A percentile compares a stretch with the other conserved stretches of the same genome.
Evolutionary conservation across 2,113 vertebrate species (phyloP).

Genomic region (Phylloscopus whistleri): DNA sequence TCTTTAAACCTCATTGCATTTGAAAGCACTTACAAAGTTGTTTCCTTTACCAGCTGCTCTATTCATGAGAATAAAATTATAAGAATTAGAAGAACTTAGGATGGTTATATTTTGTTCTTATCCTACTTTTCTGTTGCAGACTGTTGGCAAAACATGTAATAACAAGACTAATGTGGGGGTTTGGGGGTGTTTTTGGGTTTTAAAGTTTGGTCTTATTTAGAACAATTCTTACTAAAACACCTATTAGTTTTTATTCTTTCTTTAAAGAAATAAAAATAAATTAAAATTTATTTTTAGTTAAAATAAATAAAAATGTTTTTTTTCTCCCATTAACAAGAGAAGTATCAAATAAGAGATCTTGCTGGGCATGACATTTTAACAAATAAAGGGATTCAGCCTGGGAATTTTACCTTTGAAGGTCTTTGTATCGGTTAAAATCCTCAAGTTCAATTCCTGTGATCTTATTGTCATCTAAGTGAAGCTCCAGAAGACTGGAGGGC

Average conservation of each 20-base stretch:
- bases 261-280: too few species aligned
- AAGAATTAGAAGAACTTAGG: background rate
- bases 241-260: background rate
- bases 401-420: constrained; percentile 84
- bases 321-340: background rate
- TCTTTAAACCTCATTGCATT: background rate
- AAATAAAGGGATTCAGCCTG: background rate
- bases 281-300: too few species aligned
- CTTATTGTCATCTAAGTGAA: constrained; percentile 94
- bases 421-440: constrained; percentile 91
- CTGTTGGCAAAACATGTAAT: background rate
- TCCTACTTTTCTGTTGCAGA: background rate
- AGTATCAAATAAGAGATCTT: background rate
- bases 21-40: background rate
- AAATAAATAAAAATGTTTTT: background rate
- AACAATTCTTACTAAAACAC: background rate
- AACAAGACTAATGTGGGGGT: background rate
- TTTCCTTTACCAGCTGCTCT: background rate
- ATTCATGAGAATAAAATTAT: background rate
- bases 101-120: background rate
- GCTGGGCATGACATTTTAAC: background rate
- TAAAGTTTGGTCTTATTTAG: background rate
- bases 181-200: background rate
- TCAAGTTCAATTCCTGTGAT: constrained; percentile 89
- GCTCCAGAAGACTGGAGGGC: constrained; percentile 86